phyloP scores from a whole-genome alignment of 2,797 vertebrate species.

The Galaxias olidus region DNA sequence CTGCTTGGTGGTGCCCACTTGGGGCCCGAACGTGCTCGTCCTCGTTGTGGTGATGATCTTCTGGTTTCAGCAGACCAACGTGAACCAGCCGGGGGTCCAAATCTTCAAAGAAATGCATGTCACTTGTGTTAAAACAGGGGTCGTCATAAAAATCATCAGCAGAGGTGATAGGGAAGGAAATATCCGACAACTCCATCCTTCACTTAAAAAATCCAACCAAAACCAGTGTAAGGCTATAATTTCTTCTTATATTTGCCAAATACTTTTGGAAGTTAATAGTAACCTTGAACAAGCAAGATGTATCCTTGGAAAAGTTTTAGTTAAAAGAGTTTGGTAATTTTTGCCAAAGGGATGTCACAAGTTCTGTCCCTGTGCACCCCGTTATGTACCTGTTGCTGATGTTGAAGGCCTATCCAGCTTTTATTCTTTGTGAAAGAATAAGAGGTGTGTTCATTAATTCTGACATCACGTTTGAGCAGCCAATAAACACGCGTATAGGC shows the following conservation, averaged over 20 bases:
- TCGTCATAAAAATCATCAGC: slow-evolving; percentile 87
- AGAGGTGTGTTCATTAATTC: slow-evolving; percentile 37
- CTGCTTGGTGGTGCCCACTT: slow-evolving; percentile 84
- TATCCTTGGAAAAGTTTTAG: slow-evolving; percentile 9
- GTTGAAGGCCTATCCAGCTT: slow-evolving; percentile 23
- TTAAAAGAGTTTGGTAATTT: not conserved
- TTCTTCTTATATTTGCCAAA: slow-evolving; percentile 1
- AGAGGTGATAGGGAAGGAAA: slow-evolving; percentile 79
- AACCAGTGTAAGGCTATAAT: slow-evolving; percentile 1
- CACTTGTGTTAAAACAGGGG: slow-evolving; percentile 84
- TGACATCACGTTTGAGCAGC: slow-evolving; percentile 39
- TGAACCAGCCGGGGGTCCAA: slow-evolving; percentile 85
- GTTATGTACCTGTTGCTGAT: slow-evolving; percentile 51
- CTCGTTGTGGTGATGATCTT: slow-evolving; percentile 80
- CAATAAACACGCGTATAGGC: slow-evolving; percentile 61
- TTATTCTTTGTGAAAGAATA: slow-evolving; percentile 61
- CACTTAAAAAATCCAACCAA: slow-evolving; percentile 8
- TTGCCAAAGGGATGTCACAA: slow-evolving; percentile 5
- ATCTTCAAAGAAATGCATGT: slow-evolving; percentile 89
- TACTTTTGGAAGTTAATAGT: not conserved
- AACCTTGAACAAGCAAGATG: not conserved
- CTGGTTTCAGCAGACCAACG: slow-evolving; percentile 80
- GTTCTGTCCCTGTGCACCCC: slow-evolving; percentile 22
- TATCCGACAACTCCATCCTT: slow-evolving; percentile 78
- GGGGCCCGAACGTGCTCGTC: slow-evolving; percentile 83